Evolutionary conservation across 2,797 vertebrate genomes (phyloP), one percentile per base, ranked within the genome.

Genomic region (Benthosema pterotum): DNA sequence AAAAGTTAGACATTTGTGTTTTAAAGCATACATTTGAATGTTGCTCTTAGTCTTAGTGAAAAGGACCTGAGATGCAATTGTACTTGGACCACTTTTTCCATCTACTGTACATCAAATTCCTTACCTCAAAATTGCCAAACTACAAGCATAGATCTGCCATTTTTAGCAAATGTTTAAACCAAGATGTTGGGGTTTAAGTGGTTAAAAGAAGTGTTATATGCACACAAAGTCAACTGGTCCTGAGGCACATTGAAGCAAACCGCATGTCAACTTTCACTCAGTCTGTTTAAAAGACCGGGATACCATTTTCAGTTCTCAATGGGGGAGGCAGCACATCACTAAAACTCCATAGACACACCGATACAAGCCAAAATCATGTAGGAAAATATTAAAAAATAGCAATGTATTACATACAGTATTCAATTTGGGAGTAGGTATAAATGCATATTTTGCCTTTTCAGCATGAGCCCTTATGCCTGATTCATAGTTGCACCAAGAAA

Each of bases 191-290:
- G 32, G 32, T 38, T 38, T 1, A 38, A 38, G 32, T 9, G 32
- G 32, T 38, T 38, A 38, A 38, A 38, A 38, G 32, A 38, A 9
- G 8, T 38, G 7, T 38, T 38, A 38, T 48, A 71, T 32, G 28
- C 16, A 65, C 12, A 60, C n/a, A 47, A 52, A 13, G 69, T 50
- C 4, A 60, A 69, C 60, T 69, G 50, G 46, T 60, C 58, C 67
- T 67, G 78, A 84, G 72, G 67, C 75, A 71, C 69, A 63, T 60
- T 18, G 13, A 50, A 61, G 43, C 48, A 42, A 42, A 54, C 48
- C 53, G 59, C 67, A 63, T n/a, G 5, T 70, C 60, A 63, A 11
- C n/a, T 63, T 52, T 62, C 42, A 48, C 12, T 59, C 52, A 69
- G 43, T 15, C 19, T 32, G 43, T 15, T 50, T 1, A 22, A 50